Evolutionary conservation across 2,797 vertebrate genomes (phyloP), one percentile per base, ranked within the genome.

Genomic region (Echeneis naucrates): DNA sequence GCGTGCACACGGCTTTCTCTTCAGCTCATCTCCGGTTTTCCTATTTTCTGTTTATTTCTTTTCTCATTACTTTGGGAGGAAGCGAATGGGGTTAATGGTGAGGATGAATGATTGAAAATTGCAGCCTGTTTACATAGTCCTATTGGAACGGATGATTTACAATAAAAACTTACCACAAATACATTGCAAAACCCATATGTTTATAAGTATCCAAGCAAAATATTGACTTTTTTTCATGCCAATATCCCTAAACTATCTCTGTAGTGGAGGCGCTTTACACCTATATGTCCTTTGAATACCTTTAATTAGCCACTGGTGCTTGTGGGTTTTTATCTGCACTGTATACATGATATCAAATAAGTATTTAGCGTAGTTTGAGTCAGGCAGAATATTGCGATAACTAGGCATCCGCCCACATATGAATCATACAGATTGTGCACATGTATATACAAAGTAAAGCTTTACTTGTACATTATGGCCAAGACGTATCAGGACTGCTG

Each of bases 371-470:
- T 38, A 77, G 74, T 73, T 88, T 81, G 67, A 69, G 61, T 55
- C 50, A 52, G 27, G 62, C 50, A 84, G 54, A 77, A 80, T 81
- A 75, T 68, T 79, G 64, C 62, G 75, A 68, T 88, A 77, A 86
- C 89, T 78, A 75, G 40, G 47, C 54, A 64, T 68, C 78, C 76
- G 73, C 70, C 75, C 83, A 77, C 83, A 77, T 50, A 33, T 59
- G 10, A 58, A 59, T 63, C 27, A 1, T 30, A 71, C 33, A 70
- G 48, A 73, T 55, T 30, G 48, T 52, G 58, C 48, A 60, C 37
- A 32, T 53, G 16, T 44, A 44, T n/a, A 44, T 47, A 61, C 12
- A 58, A 21, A 50, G 37, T 21, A 19, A 51, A 77, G 65, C 61
- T 50, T 47, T 51, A 62, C 52, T 64, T 53, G 10, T 58, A 52